Conservation (phyloP, 1,140 invertebrate genomes). For the Bombus soroeensis region DNA sequence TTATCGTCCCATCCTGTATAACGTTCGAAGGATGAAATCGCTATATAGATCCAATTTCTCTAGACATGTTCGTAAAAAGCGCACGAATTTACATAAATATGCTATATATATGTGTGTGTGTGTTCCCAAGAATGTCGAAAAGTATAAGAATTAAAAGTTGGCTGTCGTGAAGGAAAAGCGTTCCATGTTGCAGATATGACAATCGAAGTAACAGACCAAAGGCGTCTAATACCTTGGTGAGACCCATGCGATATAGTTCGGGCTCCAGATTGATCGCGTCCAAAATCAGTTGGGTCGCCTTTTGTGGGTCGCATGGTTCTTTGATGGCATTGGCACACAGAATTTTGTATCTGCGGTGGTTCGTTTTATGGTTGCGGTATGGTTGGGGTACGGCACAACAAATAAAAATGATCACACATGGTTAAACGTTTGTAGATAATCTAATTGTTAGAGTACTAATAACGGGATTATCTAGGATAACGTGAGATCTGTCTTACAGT, state of each 20-base stretch:
- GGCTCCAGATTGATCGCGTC: constrained; percentile 92
- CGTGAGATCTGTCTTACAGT: constrained; percentile 23
- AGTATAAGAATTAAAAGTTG: background rate
- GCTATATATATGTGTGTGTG: no score
- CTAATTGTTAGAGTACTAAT: constrained; percentile 34
- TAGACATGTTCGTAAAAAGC: no score
- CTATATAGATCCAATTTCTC: no score
- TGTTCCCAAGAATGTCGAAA: background rate
- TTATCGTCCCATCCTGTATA: no score
- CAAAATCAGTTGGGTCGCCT: constrained; percentile 95
- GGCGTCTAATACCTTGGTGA: constrained; percentile 93
- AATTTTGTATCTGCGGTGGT: constrained; percentile 94
- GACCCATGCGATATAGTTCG: constrained; percentile 97
- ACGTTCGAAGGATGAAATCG: no score
- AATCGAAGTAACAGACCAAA: constrained; percentile 53
- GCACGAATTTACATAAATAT: no score
- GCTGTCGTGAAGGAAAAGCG: background rate
- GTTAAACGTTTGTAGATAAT: constrained; percentile 47
- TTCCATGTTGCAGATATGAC: background rate
- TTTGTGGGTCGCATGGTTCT: constrained; percentile 89
- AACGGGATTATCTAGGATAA: background rate
- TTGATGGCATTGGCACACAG: constrained; percentile 91
- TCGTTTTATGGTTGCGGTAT: constrained; percentile 43
- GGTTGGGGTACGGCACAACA: constrained; percentile 64
- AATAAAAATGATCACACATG: constrained; percentile 70